Evolutionary conservation across 2,888 invertebrate species (phyloP), one percentile per base, ranked within the genome.

Genomic region (Cacoxenus indagator): DNA sequence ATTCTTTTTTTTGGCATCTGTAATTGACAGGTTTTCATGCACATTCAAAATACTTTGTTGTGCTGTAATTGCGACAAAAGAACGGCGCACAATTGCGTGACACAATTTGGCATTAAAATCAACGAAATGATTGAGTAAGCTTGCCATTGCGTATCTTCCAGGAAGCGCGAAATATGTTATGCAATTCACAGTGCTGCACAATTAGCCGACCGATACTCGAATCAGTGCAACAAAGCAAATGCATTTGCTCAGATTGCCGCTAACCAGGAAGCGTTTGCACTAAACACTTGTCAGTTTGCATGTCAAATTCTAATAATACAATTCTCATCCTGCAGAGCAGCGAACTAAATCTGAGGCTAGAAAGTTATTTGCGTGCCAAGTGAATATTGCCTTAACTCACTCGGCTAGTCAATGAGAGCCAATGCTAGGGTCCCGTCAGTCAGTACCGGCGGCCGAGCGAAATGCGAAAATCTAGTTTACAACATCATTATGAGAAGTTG

Each of bases 251-350:
- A n/a, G n/a, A n/a, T n/a, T n/a, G 67, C 22, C 48, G 48, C 48
- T 48, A 70, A 73, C 84, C 84, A 78, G 82, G 82, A 82, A 82
- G 75, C 68, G 81, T 74, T 79, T 76, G 68, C 71, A 65, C 70
- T 75, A 59, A 81, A 81, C 83, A 85, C 86, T 86, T 85, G 85
- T 84, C 86, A 82, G 85, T 85, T 85, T 79, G 85, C 85, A 83
- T 85, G 85, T 84, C 81, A 80, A 86, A 81, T 76, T 77, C 82
- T 85, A 86, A 85, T 85, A 85, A 84, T 84, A 79, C 81, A 83
- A 85, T 80, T 78, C 5, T 64, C 68, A 69, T 65, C 45, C 54
- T 73, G 70, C 67, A 27, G n/a, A 26, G 14, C 8, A 37, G 9
- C 14, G 37, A 11, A 37, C 37, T 37, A 4, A 37, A 37, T 11